Conservation (phyloP, 2,113 vertebrate species). For the Telmatochromis brachygnathus region DNA sequence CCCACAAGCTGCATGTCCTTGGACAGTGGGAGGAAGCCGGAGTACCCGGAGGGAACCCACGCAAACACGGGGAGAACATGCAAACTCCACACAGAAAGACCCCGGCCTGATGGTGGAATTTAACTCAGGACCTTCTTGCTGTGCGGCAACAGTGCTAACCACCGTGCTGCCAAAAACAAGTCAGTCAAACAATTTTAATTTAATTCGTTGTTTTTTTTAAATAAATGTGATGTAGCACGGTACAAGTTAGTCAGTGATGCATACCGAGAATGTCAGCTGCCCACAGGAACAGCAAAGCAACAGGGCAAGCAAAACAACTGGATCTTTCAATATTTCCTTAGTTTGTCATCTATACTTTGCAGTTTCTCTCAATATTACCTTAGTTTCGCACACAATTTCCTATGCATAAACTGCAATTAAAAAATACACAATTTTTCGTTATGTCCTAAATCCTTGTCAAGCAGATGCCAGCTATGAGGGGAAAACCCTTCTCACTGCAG, state of each 20-base stretch:
- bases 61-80: too few relatives aligned
- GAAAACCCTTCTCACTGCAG: not conserved
- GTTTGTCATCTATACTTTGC: not conserved
- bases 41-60: too few relatives aligned
- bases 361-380: not conserved
- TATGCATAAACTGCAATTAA: not conserved
- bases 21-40: too few relatives aligned
- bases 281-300: not conserved
- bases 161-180: not conserved
- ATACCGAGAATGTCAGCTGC: not conserved
- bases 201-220: fast-evolving
- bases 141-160: not conserved
- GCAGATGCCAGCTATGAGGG: not conserved
- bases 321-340: not conserved
- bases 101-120: too few relatives aligned
- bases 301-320: not conserved
- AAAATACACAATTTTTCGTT: not conserved
- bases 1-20: too few relatives aligned
- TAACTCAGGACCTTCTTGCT: too few relatives aligned
- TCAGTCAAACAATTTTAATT: not conserved
- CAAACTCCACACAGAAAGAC: too few relatives aligned
- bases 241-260: not conserved
- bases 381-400: not conserved
- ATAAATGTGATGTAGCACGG: not conserved
- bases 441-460: not conserved